Base-by-base conservation (phyloP, 2,888 invertebrate species). In the Phrixothrix hirtus region DNA sequence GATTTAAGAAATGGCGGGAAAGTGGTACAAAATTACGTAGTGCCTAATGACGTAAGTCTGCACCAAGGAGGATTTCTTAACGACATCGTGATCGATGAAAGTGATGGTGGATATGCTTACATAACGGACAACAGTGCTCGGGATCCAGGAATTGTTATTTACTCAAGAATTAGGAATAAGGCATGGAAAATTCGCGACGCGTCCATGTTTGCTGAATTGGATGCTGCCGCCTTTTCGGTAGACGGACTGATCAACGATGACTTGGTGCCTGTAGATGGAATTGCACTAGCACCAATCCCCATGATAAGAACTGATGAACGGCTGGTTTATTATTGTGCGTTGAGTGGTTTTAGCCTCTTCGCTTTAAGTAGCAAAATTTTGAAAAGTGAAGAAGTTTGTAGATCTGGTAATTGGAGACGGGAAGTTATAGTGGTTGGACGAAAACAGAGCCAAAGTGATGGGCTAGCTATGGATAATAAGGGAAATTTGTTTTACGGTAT, bases 131-230 rank as follows among this genome's bases (percentile, higher is more conserved):
- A 81, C 64, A 83, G 83, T 63, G 78, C 77, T 2, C 75, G 78
- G 1, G 85, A 87, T 71, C 87, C 88, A 0, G 87, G 87, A 21
- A 81, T 89, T 45, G 82, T 89, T 37, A 84, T 88, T 10, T 88
- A 84, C 74, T 83, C 85, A 1, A 75, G 82, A 43, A 74, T 76
- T 41, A 80, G 84, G 61, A 81, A 83, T 58, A 81, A 79, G 45
- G 81, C 86, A 9, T 65, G 88, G 87, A 88, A 87, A 72, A 69
- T 88, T 27, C 80, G 85, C 5, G 86, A 87, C 65, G 75, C 75
- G 11, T 81, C 86, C 1, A 88, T 88, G 88, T 78, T 77, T 48
- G 81, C 83, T 1, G 80, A 81, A 38, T 59, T 75, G 0, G 81
- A 83, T 27, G 84, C 85, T 0, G 74, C 81, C 0, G 71, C 78